Percentiles rank a stretch among this genome's conserved stretches.
phyloP scores from a whole-genome alignment of 2,113 vertebrate species.

The Chlamydotis undulata region DNA sequence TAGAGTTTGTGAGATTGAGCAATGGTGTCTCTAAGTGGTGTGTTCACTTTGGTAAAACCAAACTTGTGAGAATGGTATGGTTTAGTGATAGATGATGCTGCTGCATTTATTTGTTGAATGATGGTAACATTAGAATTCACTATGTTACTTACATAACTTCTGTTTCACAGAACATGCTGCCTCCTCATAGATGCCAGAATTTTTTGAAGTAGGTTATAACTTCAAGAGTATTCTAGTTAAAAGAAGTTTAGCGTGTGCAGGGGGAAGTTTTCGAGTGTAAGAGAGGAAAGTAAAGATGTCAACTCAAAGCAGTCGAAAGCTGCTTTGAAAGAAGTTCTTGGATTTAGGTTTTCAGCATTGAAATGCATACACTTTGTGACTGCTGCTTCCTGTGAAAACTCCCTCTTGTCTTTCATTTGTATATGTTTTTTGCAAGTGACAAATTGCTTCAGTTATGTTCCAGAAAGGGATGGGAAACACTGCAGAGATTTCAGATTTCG shows the following conservation, averaged over 20 bases:
- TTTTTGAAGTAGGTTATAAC: neutral
- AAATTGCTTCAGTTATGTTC: neutral
- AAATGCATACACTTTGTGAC: neutral
- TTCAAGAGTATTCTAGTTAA: neutral
- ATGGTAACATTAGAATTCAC: neutral
- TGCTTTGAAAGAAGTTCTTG: neutral
- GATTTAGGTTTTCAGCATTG: neutral
- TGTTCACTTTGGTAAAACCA: neutral
- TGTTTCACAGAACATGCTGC: neutral
- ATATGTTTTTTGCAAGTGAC: neutral
- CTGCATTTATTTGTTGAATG: neutral
- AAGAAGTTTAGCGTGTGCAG: neutral
- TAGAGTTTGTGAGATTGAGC: neutral
- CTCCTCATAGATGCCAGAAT: neutral
- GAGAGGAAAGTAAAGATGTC: neutral
- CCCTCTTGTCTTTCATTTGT: neutral
- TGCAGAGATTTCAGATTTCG: neutral
- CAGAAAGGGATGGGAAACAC: neutral
- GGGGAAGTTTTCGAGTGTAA: neutral
- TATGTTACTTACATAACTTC: neutral
- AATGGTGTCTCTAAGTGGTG: neutral
- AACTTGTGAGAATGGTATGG: neutral
- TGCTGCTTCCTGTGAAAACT: neutral
- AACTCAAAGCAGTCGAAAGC: neutral
- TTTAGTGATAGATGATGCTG: neutral